Base-by-base conservation (phyloP, 92 coral and sea anemone species). In the Virgularia gustaviana region DNA sequence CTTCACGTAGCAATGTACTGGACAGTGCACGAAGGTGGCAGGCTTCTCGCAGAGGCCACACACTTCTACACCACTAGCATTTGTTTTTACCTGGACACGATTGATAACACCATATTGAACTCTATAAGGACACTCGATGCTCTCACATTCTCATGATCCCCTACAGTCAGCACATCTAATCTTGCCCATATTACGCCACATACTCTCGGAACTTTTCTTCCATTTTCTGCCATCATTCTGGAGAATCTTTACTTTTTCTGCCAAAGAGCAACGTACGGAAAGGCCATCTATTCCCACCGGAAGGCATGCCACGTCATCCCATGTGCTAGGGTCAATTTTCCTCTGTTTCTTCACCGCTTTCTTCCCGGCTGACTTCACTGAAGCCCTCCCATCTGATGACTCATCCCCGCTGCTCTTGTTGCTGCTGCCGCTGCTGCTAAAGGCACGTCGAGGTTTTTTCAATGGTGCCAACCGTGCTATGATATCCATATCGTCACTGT, bases 221-320 rank as follows among this genome's bases (percentile, higher is more conserved):
- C 77, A 71, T 12, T 56, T 71, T 32, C 77, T 13, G 3, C 77
- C 77, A 33, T 71, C 77, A 20, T 27, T 51, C 13, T 38, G 16
- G 9, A 64, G 22, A 13, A 64, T 34, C 23, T 51, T 28, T 30
- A 56, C 24, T 5, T 31, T 56, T 11, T 32, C 67, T 1, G 24
- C 72, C n/a, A n/a, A n/a, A n/a, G n/a, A n/a, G n/a, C n/a, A n/a
- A n/a, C n/a, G n/a, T n/a, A n/a, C n/a, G 37, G 29, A 24, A 3
- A 71, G 73, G 5, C 77, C 77, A 71, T 71, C 72, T 13, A 71
- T 57, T 29, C 77, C 77, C 1, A 2, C 13, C 23, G 77, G 77
- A 12, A 71, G 77, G 6, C 30, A 0, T 29, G 71, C 8, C 2
- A 71, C 77, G 47, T 0, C 37, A 8, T 19, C 42, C 71, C 68